Evolutionary conservation across 92 coral and sea anemone species (phyloP).

Genomic region (Umimayanthus chanpuru): DNA sequence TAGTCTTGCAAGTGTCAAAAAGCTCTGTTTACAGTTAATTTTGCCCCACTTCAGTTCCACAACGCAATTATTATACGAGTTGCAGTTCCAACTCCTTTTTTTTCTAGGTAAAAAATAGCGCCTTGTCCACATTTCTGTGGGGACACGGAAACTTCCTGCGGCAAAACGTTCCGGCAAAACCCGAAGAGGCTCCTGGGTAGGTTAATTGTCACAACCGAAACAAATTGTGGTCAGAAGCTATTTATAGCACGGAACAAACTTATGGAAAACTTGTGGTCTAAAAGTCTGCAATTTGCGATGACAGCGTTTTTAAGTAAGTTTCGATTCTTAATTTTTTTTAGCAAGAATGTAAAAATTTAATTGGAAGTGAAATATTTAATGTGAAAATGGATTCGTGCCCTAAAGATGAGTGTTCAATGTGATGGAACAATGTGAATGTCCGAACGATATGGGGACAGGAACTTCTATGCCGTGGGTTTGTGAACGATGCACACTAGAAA

Average conservation of each 20-base stretch:
- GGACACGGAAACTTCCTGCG: no score
- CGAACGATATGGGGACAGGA: constrained; percentile 51
- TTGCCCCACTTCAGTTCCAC: not conserved
- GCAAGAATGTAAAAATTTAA: not conserved
- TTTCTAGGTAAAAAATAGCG: no score
- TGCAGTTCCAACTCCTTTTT: no score
- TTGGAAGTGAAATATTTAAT: not conserved
- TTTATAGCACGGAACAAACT: not conserved
- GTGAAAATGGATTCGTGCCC: not conserved
- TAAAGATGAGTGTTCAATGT: not conserved
- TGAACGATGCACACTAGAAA: constrained; percentile 66
- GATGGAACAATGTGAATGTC: constrained; percentile 37
- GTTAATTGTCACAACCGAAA: no score
- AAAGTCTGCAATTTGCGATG: constrained; percentile 36
- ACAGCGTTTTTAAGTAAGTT: not conserved
- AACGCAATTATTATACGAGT: no score
- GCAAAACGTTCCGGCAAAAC: no score
- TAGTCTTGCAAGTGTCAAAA: no score
- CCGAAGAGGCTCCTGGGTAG: not conserved
- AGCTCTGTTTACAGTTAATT: no score
- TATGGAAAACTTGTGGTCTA: constrained; percentile 12
- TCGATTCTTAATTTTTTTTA: not conserved
- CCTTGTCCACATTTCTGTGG: no score
- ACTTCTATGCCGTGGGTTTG: constrained; percentile 67
- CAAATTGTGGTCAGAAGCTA: not conserved